Evolutionary conservation across 2,797 vertebrate species (phyloP).

Genomic region (Coregonus suidteri): DNA sequence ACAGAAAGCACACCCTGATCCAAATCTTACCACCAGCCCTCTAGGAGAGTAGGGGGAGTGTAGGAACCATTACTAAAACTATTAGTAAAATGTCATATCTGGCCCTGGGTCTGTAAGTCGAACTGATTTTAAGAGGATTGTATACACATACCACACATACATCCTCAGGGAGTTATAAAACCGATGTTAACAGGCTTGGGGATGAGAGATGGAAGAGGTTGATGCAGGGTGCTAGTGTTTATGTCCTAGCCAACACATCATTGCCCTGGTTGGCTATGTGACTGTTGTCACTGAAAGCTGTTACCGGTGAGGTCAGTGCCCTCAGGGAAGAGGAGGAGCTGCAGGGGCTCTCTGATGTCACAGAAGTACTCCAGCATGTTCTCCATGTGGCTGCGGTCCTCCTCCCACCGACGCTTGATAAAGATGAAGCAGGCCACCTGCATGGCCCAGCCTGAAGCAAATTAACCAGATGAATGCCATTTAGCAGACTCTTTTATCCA

Average conservation of each 20-base stretch:
- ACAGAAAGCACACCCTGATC: constrained; percentile 26
- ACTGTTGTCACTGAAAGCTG: constrained; percentile 8
- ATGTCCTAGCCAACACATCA: background rate
- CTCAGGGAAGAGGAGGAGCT: constrained; percentile 96
- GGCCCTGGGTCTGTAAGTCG: constrained; percentile 32
- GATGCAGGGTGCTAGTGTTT: too few species aligned
- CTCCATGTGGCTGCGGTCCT: constrained; percentile 89
- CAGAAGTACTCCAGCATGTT: constrained; percentile 97
- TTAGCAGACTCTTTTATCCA: too few species aligned
- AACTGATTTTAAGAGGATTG: constrained; percentile 27
- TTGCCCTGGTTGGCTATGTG: background rate
- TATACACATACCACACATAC: background rate
- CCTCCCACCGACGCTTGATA: constrained; percentile 91
- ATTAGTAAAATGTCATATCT: constrained; percentile 17
- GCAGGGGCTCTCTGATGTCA: constrained; percentile 91
- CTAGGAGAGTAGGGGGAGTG: constrained; percentile 13
- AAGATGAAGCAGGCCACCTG: constrained; percentile 96
- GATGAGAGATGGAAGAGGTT: background rate
- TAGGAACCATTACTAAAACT: constrained; percentile 12
- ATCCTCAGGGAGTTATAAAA: constrained; percentile 24
- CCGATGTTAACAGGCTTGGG: constrained; percentile 12
- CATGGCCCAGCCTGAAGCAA: constrained; percentile 92
- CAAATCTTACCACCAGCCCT: constrained; percentile 19
- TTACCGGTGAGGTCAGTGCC: constrained; percentile 98
- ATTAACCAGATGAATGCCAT: background rate